phyloP scores from a whole-genome alignment of 2,888 invertebrate species.

The Tuta absoluta region DNA sequence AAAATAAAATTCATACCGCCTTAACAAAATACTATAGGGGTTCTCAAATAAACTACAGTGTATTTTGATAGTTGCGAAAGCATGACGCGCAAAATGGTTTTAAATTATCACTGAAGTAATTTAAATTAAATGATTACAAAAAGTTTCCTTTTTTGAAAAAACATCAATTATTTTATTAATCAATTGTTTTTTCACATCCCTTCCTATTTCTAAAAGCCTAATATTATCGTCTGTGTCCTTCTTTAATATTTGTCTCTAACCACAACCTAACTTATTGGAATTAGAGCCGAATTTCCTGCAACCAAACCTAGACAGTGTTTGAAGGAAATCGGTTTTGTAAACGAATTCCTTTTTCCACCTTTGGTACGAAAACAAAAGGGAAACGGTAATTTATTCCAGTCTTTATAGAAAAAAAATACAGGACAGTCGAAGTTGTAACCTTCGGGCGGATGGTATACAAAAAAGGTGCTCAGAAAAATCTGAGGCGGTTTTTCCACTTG shows the following conservation, averaged over 20 bases:
- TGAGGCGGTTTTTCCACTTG: too few species aligned
- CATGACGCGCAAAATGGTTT: too few species aligned
- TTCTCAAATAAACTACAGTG: too few species aligned
- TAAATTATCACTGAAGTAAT: too few species aligned
- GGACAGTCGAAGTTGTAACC: conserved; percentile 29
- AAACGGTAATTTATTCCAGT: conserved; percentile 36
- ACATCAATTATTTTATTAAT: too few species aligned
- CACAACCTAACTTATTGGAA: not conserved
- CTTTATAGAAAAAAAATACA: conserved; percentile 32
- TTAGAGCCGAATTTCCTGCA: conserved; percentile 9
- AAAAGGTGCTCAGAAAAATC: conserved; percentile 24
- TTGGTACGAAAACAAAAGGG: conserved; percentile 36
- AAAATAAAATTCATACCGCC: too few species aligned
- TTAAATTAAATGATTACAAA: too few species aligned
- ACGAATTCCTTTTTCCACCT: conserved; percentile 33
- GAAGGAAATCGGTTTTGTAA: conserved; percentile 32
- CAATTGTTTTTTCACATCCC: too few species aligned
- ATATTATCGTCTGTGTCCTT: not conserved
- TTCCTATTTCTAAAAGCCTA: not conserved
- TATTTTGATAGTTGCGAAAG: too few species aligned
- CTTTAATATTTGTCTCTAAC: not conserved
- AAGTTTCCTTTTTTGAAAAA: too few species aligned
- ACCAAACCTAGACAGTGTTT: conserved; percentile 9
- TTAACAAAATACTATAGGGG: too few species aligned
- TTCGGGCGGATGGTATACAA: conserved; percentile 30